phyloP scores from a whole-genome alignment of 2,113 vertebrate genomes.

The Pungitius pungitius region DNA sequence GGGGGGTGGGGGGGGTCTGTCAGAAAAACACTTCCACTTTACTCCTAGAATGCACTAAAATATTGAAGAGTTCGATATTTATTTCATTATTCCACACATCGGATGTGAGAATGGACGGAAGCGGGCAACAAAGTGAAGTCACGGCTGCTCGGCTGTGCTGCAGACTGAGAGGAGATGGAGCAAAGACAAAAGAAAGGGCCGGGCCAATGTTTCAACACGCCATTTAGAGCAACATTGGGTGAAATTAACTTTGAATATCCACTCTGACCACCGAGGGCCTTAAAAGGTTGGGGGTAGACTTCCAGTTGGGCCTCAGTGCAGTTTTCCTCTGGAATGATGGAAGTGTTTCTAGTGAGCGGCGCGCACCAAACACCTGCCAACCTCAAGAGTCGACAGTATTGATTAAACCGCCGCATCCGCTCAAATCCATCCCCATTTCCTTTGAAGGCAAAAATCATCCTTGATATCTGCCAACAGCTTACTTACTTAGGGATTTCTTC shows the following conservation, averaged over 20 bases:
- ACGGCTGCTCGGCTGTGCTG: not conserved
- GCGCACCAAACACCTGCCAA: slow-evolving; percentile 68
- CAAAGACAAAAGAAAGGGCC: slow-evolving; percentile 23
- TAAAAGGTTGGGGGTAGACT: slow-evolving; percentile 43
- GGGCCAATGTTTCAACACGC: slow-evolving; percentile 28
- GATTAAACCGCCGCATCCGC: slow-evolving; percentile 76
- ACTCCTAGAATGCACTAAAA: slow-evolving; percentile 78
- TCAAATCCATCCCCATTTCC: slow-evolving; percentile 78
- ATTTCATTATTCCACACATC: slow-evolving; percentile 75
- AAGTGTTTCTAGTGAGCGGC: slow-evolving; percentile 56
- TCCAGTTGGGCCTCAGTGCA: slow-evolving; percentile 22
- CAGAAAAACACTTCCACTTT: slow-evolving; percentile 83
- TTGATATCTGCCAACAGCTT: slow-evolving; percentile 78
- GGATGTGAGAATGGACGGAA: slow-evolving; percentile 69
- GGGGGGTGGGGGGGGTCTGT: slow-evolving; percentile 46
- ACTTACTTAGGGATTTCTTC: slow-evolving; percentile 81
- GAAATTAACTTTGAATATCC: slow-evolving; percentile 55
- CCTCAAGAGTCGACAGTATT: slow-evolving; percentile 71
- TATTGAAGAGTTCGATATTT: slow-evolving; percentile 78
- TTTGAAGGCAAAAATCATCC: slow-evolving; percentile 79
- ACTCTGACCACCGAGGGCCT: slow-evolving; percentile 27
- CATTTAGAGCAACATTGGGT: not conserved
- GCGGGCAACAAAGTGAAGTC: slow-evolving; percentile 64
- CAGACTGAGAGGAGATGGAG: slow-evolving; percentile 1
- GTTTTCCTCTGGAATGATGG: slow-evolving; percentile 60